A percentile compares a stretch with the other conserved stretches of the same genome.
Evolutionary conservation across 2,113 vertebrate genomes (phyloP).

Genomic region (Hemiscyllium ocellatum): DNA sequence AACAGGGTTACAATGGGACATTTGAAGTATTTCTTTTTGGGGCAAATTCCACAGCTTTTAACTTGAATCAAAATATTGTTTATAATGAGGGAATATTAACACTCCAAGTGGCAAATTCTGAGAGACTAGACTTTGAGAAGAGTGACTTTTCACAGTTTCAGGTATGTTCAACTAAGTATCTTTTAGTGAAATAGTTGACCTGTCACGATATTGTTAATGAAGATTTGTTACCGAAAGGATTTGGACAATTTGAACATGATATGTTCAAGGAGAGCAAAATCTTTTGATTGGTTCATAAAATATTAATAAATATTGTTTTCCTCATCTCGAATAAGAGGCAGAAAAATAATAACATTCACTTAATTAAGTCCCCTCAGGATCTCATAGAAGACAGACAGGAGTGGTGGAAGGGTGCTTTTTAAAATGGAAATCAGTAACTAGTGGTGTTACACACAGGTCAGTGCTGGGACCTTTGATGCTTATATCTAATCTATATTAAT

Average conservation of each 20-base stretch:
- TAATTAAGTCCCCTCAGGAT: too few species aligned
- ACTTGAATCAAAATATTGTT: conserved; percentile 12
- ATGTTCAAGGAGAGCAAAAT: background rate
- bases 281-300: background rate
- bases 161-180: background rate
- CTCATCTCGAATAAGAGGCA: background rate
- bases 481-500: too few species aligned
- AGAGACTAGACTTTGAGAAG: conserved; percentile 28
- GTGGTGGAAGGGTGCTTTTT: too few species aligned
- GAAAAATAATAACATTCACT: background rate
- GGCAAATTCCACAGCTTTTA: background rate
- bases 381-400: too few species aligned
- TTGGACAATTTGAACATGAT: background rate
- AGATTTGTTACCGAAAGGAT: background rate
- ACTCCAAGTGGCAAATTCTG: conserved; percentile 19
- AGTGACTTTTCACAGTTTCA: background rate
- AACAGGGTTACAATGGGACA: conserved; percentile 31
- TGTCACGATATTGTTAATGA: background rate
- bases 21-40: conserved; percentile 30
- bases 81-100: conserved; percentile 15
- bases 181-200: background rate
- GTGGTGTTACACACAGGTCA: too few species aligned
- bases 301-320: background rate
- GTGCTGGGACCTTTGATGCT: too few species aligned
- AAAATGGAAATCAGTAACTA: too few species aligned